Conservation (phyloP, 2,888 invertebrate genomes). For the Drepana falcataria region DNA sequence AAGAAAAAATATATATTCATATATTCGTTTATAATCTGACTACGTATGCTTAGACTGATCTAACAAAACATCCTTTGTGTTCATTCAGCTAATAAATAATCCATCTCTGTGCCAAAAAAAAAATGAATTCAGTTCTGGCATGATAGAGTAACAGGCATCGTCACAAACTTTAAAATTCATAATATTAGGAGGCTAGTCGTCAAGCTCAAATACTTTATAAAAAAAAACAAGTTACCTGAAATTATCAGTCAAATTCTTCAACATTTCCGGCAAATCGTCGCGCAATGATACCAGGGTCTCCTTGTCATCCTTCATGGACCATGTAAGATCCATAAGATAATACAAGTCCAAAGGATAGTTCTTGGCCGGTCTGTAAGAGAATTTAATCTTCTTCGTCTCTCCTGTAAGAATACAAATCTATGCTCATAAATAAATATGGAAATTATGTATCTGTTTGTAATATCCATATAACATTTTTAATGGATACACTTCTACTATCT, state of each 20-base stretch:
- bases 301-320: conserved; percentile 93
- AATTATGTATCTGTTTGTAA: no score
- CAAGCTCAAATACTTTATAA: not conserved
- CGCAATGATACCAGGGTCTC: conserved; percentile 85
- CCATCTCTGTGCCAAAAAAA: conserved; percentile 7
- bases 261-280: conserved; percentile 76
- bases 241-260: conserved; percentile 83
- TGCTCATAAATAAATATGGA: not conserved
- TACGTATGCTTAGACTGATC: no score
- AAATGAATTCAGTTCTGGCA: no score
- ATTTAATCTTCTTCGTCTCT: conserved; percentile 78
- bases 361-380: conserved; percentile 86
- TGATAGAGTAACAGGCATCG: no score
- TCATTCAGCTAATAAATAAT: no score
- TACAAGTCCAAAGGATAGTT: conserved; percentile 94
- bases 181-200: no score
- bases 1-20: no score
- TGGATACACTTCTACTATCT: no score
- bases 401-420: conserved; percentile 50
- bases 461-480: no score
- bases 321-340: conserved; percentile 93
- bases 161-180: not conserved
- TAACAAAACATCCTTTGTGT: no score
- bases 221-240: conserved; percentile 67
- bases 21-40: no score